phyloP scores from a whole-genome alignment of 2,888 invertebrate species.

The Cepaea hortensis region DNA sequence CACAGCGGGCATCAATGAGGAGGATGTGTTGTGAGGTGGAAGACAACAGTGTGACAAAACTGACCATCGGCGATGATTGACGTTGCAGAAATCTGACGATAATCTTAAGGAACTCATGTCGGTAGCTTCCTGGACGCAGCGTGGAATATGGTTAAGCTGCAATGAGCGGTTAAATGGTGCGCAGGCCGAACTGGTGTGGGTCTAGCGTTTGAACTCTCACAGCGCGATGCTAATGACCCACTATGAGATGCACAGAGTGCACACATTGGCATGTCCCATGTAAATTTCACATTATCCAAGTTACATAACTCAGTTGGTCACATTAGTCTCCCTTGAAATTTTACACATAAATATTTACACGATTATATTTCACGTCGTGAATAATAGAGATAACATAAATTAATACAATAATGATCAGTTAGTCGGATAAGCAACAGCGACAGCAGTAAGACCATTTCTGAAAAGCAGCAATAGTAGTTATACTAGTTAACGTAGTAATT shows the following conservation, averaged over 20 bases:
- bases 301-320: not conserved
- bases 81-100: conserved; percentile 22
- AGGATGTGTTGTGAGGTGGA: conserved; percentile 13
- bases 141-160: not conserved
- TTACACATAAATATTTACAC: not conserved
- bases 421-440: too few species aligned
- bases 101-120: conserved; percentile 39
- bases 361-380: not conserved
- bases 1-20: conserved; percentile 31
- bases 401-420: too few species aligned
- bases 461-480: too few species aligned
- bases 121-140: conserved; percentile 24
- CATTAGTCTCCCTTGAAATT: not conserved
- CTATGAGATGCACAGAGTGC: not conserved
- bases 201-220: not conserved
- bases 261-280: conserved; percentile 37
- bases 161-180: not conserved
- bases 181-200: not conserved
- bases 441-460: too few species aligned
- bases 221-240: not conserved
- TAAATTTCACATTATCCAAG: conserved; percentile 14
- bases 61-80: conserved; percentile 13
- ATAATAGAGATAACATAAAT: not conserved
- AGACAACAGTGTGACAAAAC: not conserved
- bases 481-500: too few species aligned